Percentiles rank a stretch among this genome's conserved stretches.
phyloP scores from a whole-genome alignment of 2,797 vertebrate genomes.

The Novumbra hubbsi region DNA sequence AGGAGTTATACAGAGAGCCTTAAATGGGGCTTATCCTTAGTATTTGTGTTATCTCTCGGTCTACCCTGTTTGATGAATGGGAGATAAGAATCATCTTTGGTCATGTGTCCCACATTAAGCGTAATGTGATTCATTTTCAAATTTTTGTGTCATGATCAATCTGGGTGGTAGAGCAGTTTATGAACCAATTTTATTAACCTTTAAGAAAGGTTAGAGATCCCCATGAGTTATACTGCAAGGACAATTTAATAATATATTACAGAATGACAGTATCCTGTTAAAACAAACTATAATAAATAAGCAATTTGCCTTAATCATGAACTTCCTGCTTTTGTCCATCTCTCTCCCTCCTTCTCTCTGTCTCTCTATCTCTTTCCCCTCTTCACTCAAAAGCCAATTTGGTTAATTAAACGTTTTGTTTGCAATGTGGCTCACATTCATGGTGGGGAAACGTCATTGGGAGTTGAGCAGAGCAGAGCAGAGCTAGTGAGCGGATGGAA shows the following conservation, averaged over 20 bases:
- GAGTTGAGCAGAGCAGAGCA: constrained; percentile 38
- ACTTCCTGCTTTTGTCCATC: constrained; percentile 62
- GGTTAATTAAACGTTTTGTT: constrained; percentile 99
- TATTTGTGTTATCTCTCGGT: constrained; percentile 35
- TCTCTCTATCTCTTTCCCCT: constrained; percentile 67
- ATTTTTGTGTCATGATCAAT: constrained; percentile 53
- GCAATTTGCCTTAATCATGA: constrained; percentile 63
- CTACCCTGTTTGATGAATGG: constrained; percentile 49
- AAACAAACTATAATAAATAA: constrained; percentile 19
- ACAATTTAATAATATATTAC: constrained; percentile 64
- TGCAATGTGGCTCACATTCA: constrained; percentile 98
- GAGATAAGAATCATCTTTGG: constrained; percentile 52
- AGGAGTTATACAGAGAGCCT: not conserved
- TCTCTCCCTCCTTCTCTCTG: constrained; percentile 65
- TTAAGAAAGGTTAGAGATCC: constrained; percentile 52
- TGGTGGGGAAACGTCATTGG: constrained; percentile 97
- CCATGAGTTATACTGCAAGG: constrained; percentile 56
- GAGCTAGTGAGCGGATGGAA: constrained; percentile 81
- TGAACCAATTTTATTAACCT: constrained; percentile 51
- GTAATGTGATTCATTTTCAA: constrained; percentile 56
- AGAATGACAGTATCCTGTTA: constrained; percentile 43
- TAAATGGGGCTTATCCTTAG: not conserved
- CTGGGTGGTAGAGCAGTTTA: constrained; percentile 46
- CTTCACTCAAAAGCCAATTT: constrained; percentile 96
- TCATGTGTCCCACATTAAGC: constrained; percentile 56